Conservation (phyloP, 2,888 invertebrate genomes). For the Sycophila texana region DNA sequence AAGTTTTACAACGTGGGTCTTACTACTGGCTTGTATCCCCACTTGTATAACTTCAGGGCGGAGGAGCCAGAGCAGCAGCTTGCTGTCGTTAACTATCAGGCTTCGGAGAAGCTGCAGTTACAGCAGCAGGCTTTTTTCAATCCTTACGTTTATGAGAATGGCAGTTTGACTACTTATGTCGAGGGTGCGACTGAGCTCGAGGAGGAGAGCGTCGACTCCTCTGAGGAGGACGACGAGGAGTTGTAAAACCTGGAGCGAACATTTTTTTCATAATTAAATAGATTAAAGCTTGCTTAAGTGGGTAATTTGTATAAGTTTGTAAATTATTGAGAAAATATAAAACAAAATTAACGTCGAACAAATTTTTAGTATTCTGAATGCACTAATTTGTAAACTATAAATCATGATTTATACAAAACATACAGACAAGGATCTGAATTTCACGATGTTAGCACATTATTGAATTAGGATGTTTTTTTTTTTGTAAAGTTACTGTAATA, state of each 20-base stretch:
- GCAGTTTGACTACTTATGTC: slow-evolving; percentile 55
- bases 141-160: slow-evolving; percentile 67
- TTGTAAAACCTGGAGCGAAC: slow-evolving; percentile 50
- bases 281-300: not conserved
- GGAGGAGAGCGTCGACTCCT: slow-evolving; percentile 67
- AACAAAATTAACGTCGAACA: slow-evolving; percentile 29
- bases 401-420: no score
- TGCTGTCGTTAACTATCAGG: slow-evolving; percentile 71
- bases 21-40: slow-evolving; percentile 69
- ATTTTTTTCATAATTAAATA: slow-evolving; percentile 36
- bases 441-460: no score
- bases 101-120: slow-evolving; percentile 67
- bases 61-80: slow-evolving; percentile 78
- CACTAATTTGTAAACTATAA: no score
- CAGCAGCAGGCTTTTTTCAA: slow-evolving; percentile 67
- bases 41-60: slow-evolving; percentile 69
- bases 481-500: no score
- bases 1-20: slow-evolving; percentile 67
- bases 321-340: not conserved
- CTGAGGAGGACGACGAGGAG: slow-evolving; percentile 64
- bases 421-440: no score
- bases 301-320: not conserved
- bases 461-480: no score
- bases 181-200: slow-evolving; percentile 61
- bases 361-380: slow-evolving; percentile 32